Evolutionary conservation across 2,797 vertebrate species (phyloP), one percentile per base, ranked within the genome.

Genomic region (Anisognathus igniventris): DNA sequence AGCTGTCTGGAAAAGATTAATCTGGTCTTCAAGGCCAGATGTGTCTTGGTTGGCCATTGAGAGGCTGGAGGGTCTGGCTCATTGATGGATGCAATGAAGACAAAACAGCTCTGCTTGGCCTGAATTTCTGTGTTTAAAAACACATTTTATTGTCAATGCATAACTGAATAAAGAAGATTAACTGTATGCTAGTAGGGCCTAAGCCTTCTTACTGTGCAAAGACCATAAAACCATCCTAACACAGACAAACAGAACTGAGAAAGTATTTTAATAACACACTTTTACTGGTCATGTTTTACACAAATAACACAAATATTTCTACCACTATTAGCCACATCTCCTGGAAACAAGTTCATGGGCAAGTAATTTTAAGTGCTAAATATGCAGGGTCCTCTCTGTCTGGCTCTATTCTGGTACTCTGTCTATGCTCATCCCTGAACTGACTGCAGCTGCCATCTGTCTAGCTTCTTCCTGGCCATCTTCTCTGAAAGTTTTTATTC

Each of bases 301-400:
- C 62, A 86, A 88, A 51, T 47, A 61, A 47, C 21, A 57, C 10
- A 71, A 83, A 39, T 54, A 56, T 51, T 91, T 91, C 42, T 44
- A 62, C 28, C 15, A 10, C 54, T 65, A 5, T 84, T 78, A 88
- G 39, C 50, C 28, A 51, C 23, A 51, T 80, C 31, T 72, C 40
- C 31, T 89, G 65, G 79, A 83, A 83, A 80, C 81, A 95, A 76
- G 65, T 83, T 95, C 88, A 72, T n/a, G 86, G 57, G 54, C 27
- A 80, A 75, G 37, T 83, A 83, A 89, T 72, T 72, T 30, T 89
- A 70, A 73, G 53, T 35, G 28, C 33, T 93, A 87, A 91, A 62
- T 70, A 75, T 65, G 24, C 47, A 91, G 20, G 12, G 25, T 12
- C n/a, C 68, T 91, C 87, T 90, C 65, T 77, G 11, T 72, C 90